These are phyloP conservation scores for Neopipo cinnamomea DNA, from an alignment of 2,113 vertebrate genomes.

Conservation along the genomic window DNA sequence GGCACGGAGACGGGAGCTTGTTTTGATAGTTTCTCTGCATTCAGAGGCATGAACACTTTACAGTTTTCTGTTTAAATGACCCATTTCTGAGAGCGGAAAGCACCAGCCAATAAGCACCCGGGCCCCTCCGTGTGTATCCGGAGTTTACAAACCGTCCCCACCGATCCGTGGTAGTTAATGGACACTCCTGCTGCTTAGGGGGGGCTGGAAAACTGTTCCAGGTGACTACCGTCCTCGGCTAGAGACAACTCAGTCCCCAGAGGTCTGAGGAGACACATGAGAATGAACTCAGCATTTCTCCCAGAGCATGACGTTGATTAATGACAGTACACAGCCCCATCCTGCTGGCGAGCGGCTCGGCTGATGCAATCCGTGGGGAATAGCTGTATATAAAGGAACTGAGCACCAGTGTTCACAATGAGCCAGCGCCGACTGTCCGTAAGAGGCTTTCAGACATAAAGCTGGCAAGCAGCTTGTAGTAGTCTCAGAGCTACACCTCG, in stretches of 20 bases:
- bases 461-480: neutral
- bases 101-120: slow-evolving; percentile 54
- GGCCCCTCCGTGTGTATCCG: slow-evolving; percentile 77
- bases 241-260: slow-evolving; percentile 75
- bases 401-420: neutral
- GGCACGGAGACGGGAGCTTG: slow-evolving; percentile 61
- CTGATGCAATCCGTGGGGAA: neutral
- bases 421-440: neutral
- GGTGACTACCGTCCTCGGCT: slow-evolving; percentile 77
- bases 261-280: slow-evolving; percentile 68
- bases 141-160: slow-evolving; percentile 77
- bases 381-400: neutral
- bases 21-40: slow-evolving; percentile 70
- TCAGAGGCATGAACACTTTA: slow-evolving; percentile 71
- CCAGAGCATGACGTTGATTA: slow-evolving; percentile 77
- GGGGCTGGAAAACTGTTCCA: slow-evolving; percentile 77
- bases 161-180: slow-evolving; percentile 80
- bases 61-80: slow-evolving; percentile 78
- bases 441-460: neutral
- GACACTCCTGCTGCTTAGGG: slow-evolving; percentile 81
- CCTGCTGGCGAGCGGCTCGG: slow-evolving; percentile 72
- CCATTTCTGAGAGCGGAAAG: slow-evolving; percentile 77
- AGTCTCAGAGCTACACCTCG: neutral
- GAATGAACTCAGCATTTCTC: slow-evolving; percentile 72
- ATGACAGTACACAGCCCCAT: slow-evolving; percentile 69